Conservation (phyloP, 2,113 vertebrate species). For the Taurulus bubalis region DNA sequence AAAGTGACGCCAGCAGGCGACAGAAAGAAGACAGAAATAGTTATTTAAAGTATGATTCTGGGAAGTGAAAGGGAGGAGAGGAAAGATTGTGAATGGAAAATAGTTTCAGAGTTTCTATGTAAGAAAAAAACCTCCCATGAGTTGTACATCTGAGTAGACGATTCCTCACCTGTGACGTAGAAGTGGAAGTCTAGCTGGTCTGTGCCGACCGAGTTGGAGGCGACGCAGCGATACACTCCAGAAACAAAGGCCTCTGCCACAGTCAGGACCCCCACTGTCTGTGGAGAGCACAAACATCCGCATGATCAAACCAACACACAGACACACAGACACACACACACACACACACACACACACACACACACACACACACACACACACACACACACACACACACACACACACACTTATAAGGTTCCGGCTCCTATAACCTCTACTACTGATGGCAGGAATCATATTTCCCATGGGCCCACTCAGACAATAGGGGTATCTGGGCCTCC, state of each 20-base stretch:
- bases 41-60: neutral
- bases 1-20: neutral
- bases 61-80: neutral
- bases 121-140: neutral
- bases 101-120: neutral
- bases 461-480: slow-evolving; percentile 56
- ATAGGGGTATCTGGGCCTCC: slow-evolving; percentile 58
- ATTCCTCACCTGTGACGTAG: slow-evolving; percentile 92
- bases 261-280: slow-evolving; percentile 91
- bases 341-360: slow-evolving; percentile 27
- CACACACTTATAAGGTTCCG: slow-evolving; percentile 1
- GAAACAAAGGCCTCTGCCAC: slow-evolving; percentile 89
- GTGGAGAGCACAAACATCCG: slow-evolving; percentile 73
- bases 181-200: slow-evolving; percentile 89
- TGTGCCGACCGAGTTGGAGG: slow-evolving; percentile 89
- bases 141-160: neutral
- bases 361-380: slow-evolving; percentile 25
- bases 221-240: slow-evolving; percentile 92
- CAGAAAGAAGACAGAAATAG: neutral
- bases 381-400: slow-evolving; percentile 17
- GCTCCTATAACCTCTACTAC: slow-evolving; percentile 57
- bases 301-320: slow-evolving; percentile 51
- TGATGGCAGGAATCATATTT: slow-evolving; percentile 60
- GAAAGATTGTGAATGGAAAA: neutral
- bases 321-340: slow-evolving; percentile 29